A percentile compares a stretch with the other conserved stretches of the same genome.
phyloP scores from a whole-genome alignment of 2,888 invertebrate species.

The Phyto melanocephala region DNA sequence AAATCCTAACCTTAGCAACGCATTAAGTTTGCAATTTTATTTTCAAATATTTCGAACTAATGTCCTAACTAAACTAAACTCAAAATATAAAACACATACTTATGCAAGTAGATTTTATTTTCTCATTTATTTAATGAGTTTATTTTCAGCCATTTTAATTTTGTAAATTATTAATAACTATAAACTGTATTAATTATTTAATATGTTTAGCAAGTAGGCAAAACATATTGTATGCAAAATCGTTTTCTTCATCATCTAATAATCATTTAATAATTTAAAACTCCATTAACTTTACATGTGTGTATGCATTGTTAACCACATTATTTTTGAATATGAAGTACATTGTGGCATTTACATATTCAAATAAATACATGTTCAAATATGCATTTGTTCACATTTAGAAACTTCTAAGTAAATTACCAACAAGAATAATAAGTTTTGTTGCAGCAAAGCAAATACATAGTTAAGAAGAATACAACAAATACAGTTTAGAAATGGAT shows the following conservation, averaged over 20 bases:
- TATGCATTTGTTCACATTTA: not conserved
- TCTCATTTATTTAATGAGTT: not conserved
- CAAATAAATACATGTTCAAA: not conserved
- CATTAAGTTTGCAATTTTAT: too few species aligned
- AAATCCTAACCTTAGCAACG: too few species aligned
- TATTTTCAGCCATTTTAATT: conserved; percentile 10
- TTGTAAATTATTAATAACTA: conserved; percentile 7
- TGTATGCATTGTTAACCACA: not conserved
- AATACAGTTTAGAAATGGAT: not conserved
- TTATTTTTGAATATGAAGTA: too few species aligned
- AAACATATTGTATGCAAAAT: conserved; percentile 12
- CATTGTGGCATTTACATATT: not conserved
- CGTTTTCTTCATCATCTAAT: not conserved
- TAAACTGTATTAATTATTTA: conserved; percentile 29
- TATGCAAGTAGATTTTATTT: not conserved
- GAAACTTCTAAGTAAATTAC: not conserved
- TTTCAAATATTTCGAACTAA: too few species aligned
- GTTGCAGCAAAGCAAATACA: not conserved
- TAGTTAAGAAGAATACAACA: not conserved
- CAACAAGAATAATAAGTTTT: not conserved
- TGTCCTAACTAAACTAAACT: too few species aligned
- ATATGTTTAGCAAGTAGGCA: conserved; percentile 5
- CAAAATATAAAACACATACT: too few species aligned
- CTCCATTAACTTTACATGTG: conserved; percentile 40
- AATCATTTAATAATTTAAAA: conserved; percentile 28